Percentiles rank a stretch among this genome's conserved stretches.
phyloP scores from a whole-genome alignment of 1,140 invertebrate species.

The Apocrypta bakeri region DNA sequence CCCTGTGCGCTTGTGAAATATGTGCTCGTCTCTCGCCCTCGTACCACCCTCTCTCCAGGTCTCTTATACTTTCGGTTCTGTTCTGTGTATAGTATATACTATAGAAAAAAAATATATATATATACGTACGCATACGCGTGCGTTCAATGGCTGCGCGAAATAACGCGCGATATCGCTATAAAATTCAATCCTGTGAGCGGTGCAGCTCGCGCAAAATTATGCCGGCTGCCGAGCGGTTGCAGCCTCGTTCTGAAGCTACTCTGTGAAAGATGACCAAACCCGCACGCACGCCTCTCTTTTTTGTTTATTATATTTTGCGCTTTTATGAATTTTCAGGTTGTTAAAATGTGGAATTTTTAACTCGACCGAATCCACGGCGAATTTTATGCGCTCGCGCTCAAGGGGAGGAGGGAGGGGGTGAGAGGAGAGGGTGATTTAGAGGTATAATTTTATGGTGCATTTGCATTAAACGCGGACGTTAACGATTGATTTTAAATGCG shows the following conservation, averaged over 20 bases:
- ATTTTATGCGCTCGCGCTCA: too few species aligned
- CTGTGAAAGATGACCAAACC: background rate
- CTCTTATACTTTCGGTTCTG: background rate
- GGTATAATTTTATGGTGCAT: too few species aligned
- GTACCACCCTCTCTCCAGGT: background rate
- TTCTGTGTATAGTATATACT: background rate
- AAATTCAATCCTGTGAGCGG: background rate
- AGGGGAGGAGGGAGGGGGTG: too few species aligned
- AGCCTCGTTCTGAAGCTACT: background rate
- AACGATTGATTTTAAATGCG: too few species aligned
- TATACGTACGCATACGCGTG: background rate
- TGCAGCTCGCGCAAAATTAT: background rate
- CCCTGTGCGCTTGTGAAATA: background rate
- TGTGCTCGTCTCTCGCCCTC: background rate
- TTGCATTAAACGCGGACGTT: too few species aligned
- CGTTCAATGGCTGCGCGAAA: background rate
- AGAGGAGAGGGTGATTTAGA: too few species aligned
- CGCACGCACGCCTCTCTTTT: background rate
- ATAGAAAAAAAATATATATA: background rate
- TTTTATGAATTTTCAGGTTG: background rate
- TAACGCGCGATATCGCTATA: conserved; percentile 19
- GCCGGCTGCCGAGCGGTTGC: background rate
- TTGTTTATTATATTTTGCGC: background rate
- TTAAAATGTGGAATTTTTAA: background rate
- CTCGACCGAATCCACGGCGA: too few species aligned